These are phyloP conservation scores for Solenopsis invicta DNA, from an alignment of 1,140 invertebrate genomes.

Conservation along the genomic window DNA sequence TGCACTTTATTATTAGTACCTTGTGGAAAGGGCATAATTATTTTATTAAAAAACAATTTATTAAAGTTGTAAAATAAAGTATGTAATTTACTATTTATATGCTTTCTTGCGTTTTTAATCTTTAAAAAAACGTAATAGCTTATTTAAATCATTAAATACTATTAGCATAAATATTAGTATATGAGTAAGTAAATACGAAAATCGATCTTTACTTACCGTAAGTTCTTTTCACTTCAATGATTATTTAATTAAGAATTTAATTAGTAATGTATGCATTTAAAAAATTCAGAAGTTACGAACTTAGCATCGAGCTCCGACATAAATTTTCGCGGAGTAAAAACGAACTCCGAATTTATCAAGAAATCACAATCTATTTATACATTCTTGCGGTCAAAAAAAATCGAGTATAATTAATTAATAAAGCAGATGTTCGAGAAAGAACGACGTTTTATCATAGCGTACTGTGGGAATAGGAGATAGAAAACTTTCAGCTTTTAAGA, in stretches of 20 bases:
- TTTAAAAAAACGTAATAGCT: not conserved
- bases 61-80: too few species aligned
- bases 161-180: not conserved
- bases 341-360: not conserved
- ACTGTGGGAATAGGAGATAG: not conserved
- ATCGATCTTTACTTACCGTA: not conserved
- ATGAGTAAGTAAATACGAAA: not conserved
- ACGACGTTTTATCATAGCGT: conserved; percentile 42
- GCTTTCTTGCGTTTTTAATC: not conserved
- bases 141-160: not conserved
- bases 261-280: not conserved
- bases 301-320: not conserved
- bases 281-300: not conserved
- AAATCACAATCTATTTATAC: not conserved
- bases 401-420: conserved; percentile 53
- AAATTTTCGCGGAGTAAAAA: not conserved
- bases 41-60: not conserved
- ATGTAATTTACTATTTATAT: not conserved
- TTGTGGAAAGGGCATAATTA: not conserved
- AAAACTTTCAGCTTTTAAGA: conserved; percentile 65
- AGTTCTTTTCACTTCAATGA: not conserved
- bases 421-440: not conserved
- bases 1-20: not conserved
- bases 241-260: not conserved
- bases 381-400: not conserved